These are phyloP conservation scores for Stenichneumon culpator DNA, from an alignment of 2,888 invertebrate species.

Conservation along the genomic window DNA sequence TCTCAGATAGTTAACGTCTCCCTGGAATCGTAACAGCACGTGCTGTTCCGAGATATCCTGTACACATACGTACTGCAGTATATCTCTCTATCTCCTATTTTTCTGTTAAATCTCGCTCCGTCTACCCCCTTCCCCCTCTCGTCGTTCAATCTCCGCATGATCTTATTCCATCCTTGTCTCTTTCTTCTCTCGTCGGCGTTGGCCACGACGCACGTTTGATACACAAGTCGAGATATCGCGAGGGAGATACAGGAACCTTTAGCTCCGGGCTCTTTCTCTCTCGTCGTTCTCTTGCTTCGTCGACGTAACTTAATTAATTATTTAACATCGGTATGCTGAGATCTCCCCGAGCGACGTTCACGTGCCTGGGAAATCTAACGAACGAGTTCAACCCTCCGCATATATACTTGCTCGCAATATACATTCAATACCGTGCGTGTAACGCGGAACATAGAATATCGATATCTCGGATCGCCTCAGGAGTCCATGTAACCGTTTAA, in stretches of 20 bases:
- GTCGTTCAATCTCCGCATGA: slow-evolving; percentile 14
- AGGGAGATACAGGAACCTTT: slow-evolving; percentile 62
- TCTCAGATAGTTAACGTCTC: background rate
- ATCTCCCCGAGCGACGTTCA: slow-evolving; percentile 68
- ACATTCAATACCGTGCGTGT: slow-evolving; percentile 23
- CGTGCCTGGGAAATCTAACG: slow-evolving; percentile 73
- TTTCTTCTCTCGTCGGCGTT: slow-evolving; percentile 51
- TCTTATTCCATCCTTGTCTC: slow-evolving; percentile 17
- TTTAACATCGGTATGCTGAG: slow-evolving; percentile 74
- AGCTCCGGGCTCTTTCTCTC: slow-evolving; percentile 55
- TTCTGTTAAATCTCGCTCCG: slow-evolving; percentile 48
- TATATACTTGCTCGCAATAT: slow-evolving; percentile 51
- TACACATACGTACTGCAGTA: background rate
- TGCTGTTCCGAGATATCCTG: slow-evolving; percentile 33
- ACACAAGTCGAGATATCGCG: slow-evolving; percentile 66
- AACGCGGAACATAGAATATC: slow-evolving; percentile 31
- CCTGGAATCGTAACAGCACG: slow-evolving; percentile 11
- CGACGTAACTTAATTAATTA: slow-evolving; percentile 78
- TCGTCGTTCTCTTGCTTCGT: slow-evolving; percentile 50
- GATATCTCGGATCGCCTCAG: slow-evolving; percentile 37
- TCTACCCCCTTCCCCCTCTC: background rate
- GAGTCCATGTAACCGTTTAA: slow-evolving; percentile 22
- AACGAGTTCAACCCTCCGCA: slow-evolving; percentile 68
- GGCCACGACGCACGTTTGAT: slow-evolving; percentile 62
- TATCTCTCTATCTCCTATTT: slow-evolving; percentile 36